phyloP scores from a whole-genome alignment of 2,113 vertebrate genomes.

The Thamnaconus septentrionalis region DNA sequence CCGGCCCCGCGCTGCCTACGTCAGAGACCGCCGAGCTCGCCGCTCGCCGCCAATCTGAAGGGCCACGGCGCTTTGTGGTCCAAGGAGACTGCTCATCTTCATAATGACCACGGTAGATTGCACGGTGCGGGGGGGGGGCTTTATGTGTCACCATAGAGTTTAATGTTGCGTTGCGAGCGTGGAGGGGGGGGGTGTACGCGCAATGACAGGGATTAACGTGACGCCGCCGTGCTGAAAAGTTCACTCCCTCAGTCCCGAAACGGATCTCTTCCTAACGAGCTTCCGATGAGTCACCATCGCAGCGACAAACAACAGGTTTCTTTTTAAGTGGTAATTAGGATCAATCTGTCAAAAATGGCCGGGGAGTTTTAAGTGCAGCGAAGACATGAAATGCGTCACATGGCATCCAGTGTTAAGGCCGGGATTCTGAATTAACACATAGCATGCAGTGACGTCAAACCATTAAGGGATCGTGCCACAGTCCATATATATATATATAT shows the following conservation, averaged over 20 bases:
- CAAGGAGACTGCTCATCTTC: conserved; percentile 32
- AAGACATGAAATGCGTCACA: no score
- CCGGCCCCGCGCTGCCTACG: conserved; percentile 32
- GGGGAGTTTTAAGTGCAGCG: no score
- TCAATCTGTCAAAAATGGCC: neutral
- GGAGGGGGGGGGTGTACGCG: no score
- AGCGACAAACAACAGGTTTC: neutral
- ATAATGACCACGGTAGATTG: neutral
- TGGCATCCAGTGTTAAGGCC: no score
- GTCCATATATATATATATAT: no score
- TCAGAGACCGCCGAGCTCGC: conserved; percentile 38
- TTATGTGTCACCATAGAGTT: neutral
- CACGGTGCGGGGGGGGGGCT: neutral
- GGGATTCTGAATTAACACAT: no score
- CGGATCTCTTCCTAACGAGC: neutral
- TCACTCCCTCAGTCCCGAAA: neutral
- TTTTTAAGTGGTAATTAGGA: neutral
- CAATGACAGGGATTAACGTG: neutral
- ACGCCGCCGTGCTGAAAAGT: neutral
- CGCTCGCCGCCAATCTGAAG: conserved; percentile 30
- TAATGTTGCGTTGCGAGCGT: no score
- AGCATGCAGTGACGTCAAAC: no score
- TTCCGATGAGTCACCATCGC: conserved; percentile 3
- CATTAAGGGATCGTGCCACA: no score
- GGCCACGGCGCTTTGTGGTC: conserved; percentile 28